Percentiles rank a stretch among this genome's conserved stretches.
These are phyloP conservation scores for Malurus alboscapulatus DNA, from an alignment of 2,113 vertebrate species.

Conservation along the genomic window DNA sequence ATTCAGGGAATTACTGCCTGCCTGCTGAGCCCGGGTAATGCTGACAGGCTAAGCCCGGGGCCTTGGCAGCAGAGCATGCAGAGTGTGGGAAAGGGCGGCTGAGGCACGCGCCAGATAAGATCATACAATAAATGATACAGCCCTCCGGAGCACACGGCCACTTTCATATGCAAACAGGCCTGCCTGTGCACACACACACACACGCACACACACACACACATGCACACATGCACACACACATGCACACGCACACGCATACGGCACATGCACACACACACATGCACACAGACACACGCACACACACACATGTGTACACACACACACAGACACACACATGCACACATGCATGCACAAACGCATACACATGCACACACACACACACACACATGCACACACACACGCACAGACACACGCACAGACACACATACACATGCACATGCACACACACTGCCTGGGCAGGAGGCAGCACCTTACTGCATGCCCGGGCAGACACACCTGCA, in stretches of 20 bases:
- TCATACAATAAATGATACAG: conserved; percentile 75
- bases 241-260: no score
- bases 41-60: conserved; percentile 74
- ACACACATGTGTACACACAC: no score
- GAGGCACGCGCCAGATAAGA: conserved; percentile 85
- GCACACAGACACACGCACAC: no score
- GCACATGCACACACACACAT: no score
- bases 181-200: conserved; percentile 52
- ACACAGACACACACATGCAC: not conserved
- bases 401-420: not conserved
- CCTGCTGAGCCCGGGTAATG: conserved; percentile 82
- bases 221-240: no score
- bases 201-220: not conserved
- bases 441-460: not conserved
- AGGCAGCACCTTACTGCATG: conserved; percentile 11
- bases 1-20: conserved; percentile 82
- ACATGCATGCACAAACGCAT: not conserved
- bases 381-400: not conserved
- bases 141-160: conserved; percentile 61
- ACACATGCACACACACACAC: not conserved
- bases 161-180: conserved; percentile 85
- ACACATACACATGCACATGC: not conserved
- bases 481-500: rapidly evolving
- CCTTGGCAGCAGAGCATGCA: conserved; percentile 76
- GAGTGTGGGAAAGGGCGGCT: conserved; percentile 85